Conservation (phyloP, 2,797 vertebrate genomes). For the Tiaroga cobitis region DNA sequence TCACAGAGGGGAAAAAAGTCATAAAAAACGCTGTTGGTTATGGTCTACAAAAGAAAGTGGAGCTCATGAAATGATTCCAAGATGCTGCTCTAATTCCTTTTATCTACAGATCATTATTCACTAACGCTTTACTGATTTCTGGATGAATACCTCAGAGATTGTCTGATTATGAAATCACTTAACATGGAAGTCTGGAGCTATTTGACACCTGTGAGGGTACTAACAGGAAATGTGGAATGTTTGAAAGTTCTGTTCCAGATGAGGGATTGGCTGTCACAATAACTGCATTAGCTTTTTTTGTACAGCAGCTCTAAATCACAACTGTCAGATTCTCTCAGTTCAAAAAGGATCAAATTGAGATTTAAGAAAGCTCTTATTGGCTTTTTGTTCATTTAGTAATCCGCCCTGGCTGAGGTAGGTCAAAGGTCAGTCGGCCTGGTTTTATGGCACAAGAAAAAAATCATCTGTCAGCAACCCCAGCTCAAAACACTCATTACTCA, state of each 20-base stretch:
- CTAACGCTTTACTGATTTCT: conserved; percentile 14
- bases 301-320: conserved; percentile 31
- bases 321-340: conserved; percentile 45
- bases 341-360: conserved; percentile 45
- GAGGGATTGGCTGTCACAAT: not conserved
- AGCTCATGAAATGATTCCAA: conserved; percentile 23
- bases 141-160: conserved; percentile 19
- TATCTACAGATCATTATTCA: conserved; percentile 14
- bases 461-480: conserved; percentile 66
- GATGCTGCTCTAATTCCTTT: conserved; percentile 32
- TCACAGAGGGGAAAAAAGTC: conserved; percentile 11
- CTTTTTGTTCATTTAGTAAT: conserved; percentile 63
- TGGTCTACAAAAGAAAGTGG: conserved; percentile 25
- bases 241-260: conserved; percentile 1
- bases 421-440: conserved; percentile 65
- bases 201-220: conserved; percentile 1
- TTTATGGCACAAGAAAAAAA: conserved; percentile 62
- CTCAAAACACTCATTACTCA: conserved; percentile 64
- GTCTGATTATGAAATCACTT: conserved; percentile 14
- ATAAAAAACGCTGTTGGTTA: conserved; percentile 27
- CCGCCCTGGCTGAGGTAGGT: conserved; percentile 53
- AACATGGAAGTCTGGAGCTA: conserved; percentile 7
- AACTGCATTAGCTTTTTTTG: not conserved
- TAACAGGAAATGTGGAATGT: conserved; percentile 11
- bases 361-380: conserved; percentile 35